phyloP scores from a whole-genome alignment of 2,888 invertebrate species.

The Drosophila algonquin region DNA sequence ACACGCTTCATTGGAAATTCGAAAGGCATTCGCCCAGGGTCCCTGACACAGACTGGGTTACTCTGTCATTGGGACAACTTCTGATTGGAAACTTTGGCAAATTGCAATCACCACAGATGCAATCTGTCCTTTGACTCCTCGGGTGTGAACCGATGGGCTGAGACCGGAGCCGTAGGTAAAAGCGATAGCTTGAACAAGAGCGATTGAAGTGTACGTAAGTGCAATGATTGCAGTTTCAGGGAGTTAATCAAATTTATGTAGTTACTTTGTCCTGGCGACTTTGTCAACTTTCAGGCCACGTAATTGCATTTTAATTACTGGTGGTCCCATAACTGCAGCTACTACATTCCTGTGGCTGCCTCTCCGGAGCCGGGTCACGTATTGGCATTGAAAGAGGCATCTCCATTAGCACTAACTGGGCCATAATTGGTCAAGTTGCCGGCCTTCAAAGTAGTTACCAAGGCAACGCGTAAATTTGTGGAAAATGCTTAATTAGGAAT shows the following conservation, averaged over 20 bases:
- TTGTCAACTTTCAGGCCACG: conserved; percentile 60
- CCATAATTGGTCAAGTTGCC: conserved; percentile 59
- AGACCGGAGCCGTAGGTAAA: no score
- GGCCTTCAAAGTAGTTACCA: conserved; percentile 25
- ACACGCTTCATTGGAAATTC: conserved; percentile 36
- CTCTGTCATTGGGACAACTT: conserved; percentile 41
- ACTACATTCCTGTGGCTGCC: not conserved
- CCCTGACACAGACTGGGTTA: conserved; percentile 17
- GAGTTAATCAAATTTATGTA: conserved; percentile 44
- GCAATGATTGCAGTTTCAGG: conserved; percentile 40
- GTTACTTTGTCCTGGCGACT: conserved; percentile 31
- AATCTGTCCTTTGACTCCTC: conserved; percentile 39
- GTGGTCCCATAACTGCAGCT: conserved; percentile 11
- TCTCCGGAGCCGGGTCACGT: not conserved
- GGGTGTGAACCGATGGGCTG: conserved; percentile 21
- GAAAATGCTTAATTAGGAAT: conserved; percentile 61
- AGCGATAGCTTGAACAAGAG: not conserved
- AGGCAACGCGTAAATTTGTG: conserved; percentile 22
- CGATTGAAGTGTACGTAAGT: conserved; percentile 25
- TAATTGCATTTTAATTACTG: conserved; percentile 68
- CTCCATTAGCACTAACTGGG: conserved; percentile 51
- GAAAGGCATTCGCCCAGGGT: conserved; percentile 24
- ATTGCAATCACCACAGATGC: conserved; percentile 33
- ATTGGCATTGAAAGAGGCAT: conserved; percentile 22
- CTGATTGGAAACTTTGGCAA: conserved; percentile 45